A percentile compares a stretch with the other conserved stretches of the same genome.
These are phyloP conservation scores for Callyntrura guangdongensis DNA, from an alignment of 2,888 invertebrate genomes.

Conservation along the genomic window DNA sequence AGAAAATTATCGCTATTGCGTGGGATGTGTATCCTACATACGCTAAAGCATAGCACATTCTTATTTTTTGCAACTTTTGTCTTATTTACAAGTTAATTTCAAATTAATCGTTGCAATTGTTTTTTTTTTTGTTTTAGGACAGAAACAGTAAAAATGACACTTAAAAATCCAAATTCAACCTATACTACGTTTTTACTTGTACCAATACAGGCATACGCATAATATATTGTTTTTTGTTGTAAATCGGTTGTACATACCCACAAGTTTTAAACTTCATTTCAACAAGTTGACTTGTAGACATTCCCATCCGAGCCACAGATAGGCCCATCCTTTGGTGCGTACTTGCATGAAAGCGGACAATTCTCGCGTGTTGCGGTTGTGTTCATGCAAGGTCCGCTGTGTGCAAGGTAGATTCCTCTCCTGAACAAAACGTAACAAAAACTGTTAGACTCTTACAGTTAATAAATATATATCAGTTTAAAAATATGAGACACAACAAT, in stretches of 20 bases:
- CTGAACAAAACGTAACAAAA: slow-evolving; percentile 85
- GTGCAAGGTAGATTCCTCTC: slow-evolving; percentile 89
- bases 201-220: too few relatives aligned
- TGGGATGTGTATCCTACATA: not conserved
- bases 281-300: slow-evolving; percentile 95
- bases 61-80: not conserved
- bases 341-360: slow-evolving; percentile 95
- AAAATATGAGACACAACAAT: not conserved
- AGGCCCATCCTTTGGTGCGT: slow-evolving; percentile 94
- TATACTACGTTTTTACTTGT: not conserved
- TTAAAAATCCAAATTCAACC: not conserved
- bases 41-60: not conserved
- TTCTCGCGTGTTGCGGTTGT: slow-evolving; percentile 94
- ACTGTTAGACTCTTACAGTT: slow-evolving; percentile 10
- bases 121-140: not conserved
- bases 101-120: not conserved
- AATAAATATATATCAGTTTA: slow-evolving; percentile 8
- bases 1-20: not conserved
- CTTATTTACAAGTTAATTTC: not conserved
- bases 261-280: slow-evolving; percentile 97
- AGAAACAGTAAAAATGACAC: slow-evolving; percentile 46
- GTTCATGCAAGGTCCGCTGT: slow-evolving; percentile 89
- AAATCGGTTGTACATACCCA: slow-evolving; percentile 87
- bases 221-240: not conserved
- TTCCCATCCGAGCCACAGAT: slow-evolving; percentile 97